A percentile compares a stretch with the other conserved stretches of the same genome.
Conservation (phyloP, 1,140 invertebrate genomes). For the Zaprionus taronus region DNA sequence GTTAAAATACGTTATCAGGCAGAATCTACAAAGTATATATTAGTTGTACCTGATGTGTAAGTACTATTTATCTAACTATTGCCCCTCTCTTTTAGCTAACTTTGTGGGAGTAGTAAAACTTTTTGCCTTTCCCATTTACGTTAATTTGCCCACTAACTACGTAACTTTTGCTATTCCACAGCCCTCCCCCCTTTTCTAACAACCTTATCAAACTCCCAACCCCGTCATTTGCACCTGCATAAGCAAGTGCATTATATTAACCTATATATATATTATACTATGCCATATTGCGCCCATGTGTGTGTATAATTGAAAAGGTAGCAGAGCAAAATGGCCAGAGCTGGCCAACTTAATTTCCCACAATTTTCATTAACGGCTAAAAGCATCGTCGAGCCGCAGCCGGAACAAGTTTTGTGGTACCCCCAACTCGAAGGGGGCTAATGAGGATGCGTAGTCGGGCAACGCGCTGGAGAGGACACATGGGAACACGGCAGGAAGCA, state of each 20-base stretch:
- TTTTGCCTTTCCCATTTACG: background rate
- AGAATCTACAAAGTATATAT: background rate
- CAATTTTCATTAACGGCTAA: slow-evolving; percentile 71
- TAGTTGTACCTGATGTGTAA: background rate
- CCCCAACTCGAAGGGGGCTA: slow-evolving; percentile 13
- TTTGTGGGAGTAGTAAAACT: background rate
- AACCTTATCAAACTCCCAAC: background rate
- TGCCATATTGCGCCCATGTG: background rate
- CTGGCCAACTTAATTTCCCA: slow-evolving; percentile 66
- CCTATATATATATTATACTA: background rate
- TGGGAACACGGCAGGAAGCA: background rate
- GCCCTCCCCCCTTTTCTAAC: background rate
- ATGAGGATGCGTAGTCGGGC: slow-evolving; percentile 30
- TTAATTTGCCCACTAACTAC: slow-evolving; percentile 4
- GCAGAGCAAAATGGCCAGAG: background rate
- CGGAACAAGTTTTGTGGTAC: slow-evolving; percentile 29
- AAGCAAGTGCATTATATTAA: slow-evolving; percentile 11
- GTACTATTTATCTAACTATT: too few relatives aligned
- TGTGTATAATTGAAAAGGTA: slow-evolving; percentile 13
- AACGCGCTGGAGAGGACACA: background rate
- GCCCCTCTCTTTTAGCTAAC: background rate
- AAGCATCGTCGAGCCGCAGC: slow-evolving; percentile 52
- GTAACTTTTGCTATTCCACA: background rate
- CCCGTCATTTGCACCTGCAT: background rate
- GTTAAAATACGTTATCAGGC: too few relatives aligned